These are phyloP conservation scores for Stegodyphus dumicola DNA, from an alignment of 1,140 invertebrate genomes.

Conservation along the genomic window DNA sequence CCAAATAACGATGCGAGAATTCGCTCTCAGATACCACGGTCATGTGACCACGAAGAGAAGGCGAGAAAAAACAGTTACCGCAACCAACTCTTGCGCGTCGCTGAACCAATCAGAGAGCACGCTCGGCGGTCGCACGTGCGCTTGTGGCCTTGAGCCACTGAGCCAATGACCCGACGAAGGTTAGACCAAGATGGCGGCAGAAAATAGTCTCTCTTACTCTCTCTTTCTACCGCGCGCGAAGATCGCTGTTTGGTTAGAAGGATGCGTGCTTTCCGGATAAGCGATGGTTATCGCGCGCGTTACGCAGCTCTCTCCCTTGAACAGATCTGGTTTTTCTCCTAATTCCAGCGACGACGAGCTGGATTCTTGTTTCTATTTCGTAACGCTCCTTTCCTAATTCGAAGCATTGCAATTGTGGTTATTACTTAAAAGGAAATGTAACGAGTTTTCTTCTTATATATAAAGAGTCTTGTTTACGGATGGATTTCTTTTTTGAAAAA, in stretches of 20 bases:
- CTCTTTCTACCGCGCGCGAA: not conserved
- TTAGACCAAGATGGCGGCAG: conserved; percentile 51
- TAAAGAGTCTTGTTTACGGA: too few species aligned
- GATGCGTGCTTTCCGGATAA: not conserved
- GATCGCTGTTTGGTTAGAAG: not conserved
- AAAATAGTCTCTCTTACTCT: not conserved
- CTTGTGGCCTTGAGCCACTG: conserved; percentile 57
- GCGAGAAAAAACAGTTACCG: conserved; percentile 23
- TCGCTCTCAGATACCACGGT: not conserved
- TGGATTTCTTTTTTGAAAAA: too few species aligned
- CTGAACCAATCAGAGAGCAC: conserved; percentile 37
- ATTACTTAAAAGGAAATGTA: too few species aligned
- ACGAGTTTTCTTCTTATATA: too few species aligned
- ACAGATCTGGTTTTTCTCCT: too few species aligned
- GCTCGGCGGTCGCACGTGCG: conserved; percentile 31
- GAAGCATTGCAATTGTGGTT: too few species aligned
- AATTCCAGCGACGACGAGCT: too few species aligned
- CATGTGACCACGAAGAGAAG: not conserved
- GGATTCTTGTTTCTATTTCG: too few species aligned
- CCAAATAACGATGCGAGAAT: not conserved
- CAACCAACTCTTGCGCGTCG: conserved; percentile 6
- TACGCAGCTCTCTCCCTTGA: too few species aligned
- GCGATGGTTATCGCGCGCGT: too few species aligned
- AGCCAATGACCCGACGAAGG: conserved; percentile 58
- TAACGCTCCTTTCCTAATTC: too few species aligned